Evolutionary conservation across 2,888 invertebrate genomes (phyloP).

Genomic region (Caradrina kadenii): DNA sequence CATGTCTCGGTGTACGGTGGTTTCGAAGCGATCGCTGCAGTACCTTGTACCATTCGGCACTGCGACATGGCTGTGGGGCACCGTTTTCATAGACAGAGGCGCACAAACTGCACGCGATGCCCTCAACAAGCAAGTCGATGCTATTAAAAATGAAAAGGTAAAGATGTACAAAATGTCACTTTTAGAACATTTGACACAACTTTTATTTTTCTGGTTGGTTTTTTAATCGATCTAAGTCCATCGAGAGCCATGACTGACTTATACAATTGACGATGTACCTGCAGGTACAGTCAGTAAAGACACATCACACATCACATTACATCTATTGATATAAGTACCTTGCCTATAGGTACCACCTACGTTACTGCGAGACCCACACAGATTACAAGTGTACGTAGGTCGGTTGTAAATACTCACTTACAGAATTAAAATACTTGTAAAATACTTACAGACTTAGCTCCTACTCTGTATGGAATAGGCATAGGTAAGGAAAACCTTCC

Average conservation of each 20-base stretch:
- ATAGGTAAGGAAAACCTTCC: neutral
- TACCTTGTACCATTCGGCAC: constrained; percentile 96
- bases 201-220: constrained; percentile 7
- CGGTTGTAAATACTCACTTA: too few relatives aligned
- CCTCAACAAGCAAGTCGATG: constrained; percentile 93
- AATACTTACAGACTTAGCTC: neutral
- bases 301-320: too few relatives aligned
- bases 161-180: constrained; percentile 32
- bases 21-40: constrained; percentile 95
- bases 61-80: constrained; percentile 96
- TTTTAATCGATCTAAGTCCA: neutral
- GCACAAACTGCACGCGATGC: constrained; percentile 93
- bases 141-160: constrained; percentile 92
- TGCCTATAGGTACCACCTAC: neutral
- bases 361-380: neutral
- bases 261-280: neutral
- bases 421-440: too few relatives aligned
- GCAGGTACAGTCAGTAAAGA: neutral
- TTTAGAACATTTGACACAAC: constrained; percentile 30
- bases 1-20: constrained; percentile 94
- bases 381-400: neutral
- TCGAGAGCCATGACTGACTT: neutral
- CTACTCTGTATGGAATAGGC: too few relatives aligned
- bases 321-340: neutral
- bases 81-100: constrained; percentile 96